Conservation (phyloP, 35 echinoderm and acorn worm species). For the Ptychodera flava region DNA sequence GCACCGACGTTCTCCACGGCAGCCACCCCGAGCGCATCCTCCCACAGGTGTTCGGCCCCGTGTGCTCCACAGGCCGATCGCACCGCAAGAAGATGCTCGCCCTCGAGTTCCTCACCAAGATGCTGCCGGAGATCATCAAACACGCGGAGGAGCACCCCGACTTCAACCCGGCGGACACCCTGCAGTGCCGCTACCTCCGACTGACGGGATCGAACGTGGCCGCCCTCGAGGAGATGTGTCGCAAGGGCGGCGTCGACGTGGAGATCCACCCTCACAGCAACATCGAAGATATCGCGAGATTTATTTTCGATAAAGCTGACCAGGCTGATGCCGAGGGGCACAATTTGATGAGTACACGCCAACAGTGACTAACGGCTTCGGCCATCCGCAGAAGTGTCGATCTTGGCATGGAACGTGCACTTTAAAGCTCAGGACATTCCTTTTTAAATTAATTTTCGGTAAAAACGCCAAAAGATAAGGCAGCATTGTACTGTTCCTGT, state of each 20-base stretch:
- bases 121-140: neutral
- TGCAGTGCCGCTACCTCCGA: conserved; percentile 53
- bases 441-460: too few relatives aligned
- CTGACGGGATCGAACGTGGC: conserved; percentile 50
- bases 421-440: too few relatives aligned
- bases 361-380: too few relatives aligned
- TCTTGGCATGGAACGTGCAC: too few relatives aligned
- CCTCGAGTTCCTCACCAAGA: conserved; percentile 6
- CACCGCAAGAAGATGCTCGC: conserved; percentile 15
- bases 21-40: conserved; percentile 10
- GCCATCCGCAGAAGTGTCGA: too few relatives aligned
- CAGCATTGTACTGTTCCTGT: too few relatives aligned
- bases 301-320: conserved; percentile 30
- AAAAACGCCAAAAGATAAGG: too few relatives aligned
- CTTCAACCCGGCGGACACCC: conserved; percentile 45
- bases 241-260: conserved; percentile 35
- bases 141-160: neutral
- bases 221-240: conserved; percentile 47
- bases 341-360: neutral
- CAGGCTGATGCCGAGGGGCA: neutral
- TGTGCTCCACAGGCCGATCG: conserved; percentile 13
- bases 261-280: conserved; percentile 53
- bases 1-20: neutral
- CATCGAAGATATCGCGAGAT: conserved; percentile 37
- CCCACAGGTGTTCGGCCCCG: neutral